Conservation (phyloP, 2,797 vertebrate genomes). For the Periparus ater region DNA sequence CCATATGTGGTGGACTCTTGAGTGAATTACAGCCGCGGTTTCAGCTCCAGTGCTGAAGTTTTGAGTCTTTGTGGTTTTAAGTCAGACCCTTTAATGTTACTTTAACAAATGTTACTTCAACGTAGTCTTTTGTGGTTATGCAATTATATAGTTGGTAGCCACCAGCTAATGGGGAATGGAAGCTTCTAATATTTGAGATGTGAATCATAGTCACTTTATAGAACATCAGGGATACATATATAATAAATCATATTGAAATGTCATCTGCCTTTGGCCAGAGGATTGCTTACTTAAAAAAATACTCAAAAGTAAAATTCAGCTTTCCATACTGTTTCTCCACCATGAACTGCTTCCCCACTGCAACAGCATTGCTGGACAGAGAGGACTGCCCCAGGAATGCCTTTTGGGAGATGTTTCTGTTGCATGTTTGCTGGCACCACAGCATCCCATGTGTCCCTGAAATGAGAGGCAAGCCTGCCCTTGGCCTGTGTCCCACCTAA, state of each 20-base stretch:
- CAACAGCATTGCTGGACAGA: background rate
- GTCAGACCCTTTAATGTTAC: constrained; percentile 74
- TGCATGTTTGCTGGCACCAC: background rate
- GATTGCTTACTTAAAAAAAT: constrained; percentile 50
- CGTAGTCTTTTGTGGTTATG: constrained; percentile 79
- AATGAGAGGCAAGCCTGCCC: background rate
- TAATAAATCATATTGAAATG: constrained; percentile 65
- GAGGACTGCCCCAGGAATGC: background rate
- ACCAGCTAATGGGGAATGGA: constrained; percentile 74
- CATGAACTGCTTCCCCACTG: background rate
- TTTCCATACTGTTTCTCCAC: constrained; percentile 2
- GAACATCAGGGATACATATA: constrained; percentile 62
- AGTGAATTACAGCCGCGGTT: constrained; percentile 70
- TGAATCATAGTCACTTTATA: constrained; percentile 76
- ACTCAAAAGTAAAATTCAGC: constrained; percentile 30
- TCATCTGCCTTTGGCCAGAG: constrained; percentile 52
- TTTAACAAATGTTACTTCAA: constrained; percentile 81
- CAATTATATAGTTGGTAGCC: constrained; percentile 80
- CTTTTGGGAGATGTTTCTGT: background rate
- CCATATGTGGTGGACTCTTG: constrained; percentile 67
- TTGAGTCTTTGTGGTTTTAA: constrained; percentile 71
- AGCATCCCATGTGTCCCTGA: background rate
- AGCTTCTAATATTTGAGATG: constrained; percentile 79
- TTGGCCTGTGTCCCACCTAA: background rate
- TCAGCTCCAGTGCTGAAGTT: constrained; percentile 64